A percentile compares a stretch with the other conserved stretches of the same genome.
phyloP scores from a whole-genome alignment of 1,140 invertebrate genomes.

The Thaumetopoea pityocampa region DNA sequence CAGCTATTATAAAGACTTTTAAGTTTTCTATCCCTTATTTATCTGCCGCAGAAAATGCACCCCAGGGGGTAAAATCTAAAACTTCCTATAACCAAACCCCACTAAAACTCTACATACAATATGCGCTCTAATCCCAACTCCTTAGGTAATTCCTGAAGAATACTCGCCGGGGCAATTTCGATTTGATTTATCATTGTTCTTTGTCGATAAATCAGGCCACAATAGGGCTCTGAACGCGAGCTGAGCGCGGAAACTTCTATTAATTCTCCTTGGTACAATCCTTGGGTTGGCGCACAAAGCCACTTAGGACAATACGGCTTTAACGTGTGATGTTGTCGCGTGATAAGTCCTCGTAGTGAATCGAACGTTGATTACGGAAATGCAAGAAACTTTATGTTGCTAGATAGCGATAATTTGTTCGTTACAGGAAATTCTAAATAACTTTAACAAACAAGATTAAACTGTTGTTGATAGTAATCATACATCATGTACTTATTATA shows the following conservation, averaged over 20 bases:
- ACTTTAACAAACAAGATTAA: too few relatives aligned
- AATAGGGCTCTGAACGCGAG: conserved; percentile 56
- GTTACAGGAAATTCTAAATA: too few relatives aligned
- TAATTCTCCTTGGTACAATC: conserved; percentile 66
- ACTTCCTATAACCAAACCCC: too few relatives aligned
- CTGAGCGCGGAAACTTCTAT: conserved; percentile 54
- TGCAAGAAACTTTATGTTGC: too few relatives aligned
- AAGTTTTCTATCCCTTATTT: too few relatives aligned
- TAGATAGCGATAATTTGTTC: too few relatives aligned
- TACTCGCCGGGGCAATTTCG: conserved; percentile 43
- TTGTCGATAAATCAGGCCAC: conserved; percentile 64
- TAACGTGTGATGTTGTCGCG: conserved; percentile 50
- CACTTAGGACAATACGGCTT: conserved; percentile 56
- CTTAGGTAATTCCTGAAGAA: conserved; percentile 22
- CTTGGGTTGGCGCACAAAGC: conserved; percentile 48
- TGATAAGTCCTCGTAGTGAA: conserved; percentile 25
- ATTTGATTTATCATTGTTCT: conserved; percentile 72
- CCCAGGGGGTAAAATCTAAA: too few relatives aligned
- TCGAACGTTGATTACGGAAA: conserved; percentile 19
- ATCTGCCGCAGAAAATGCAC: too few relatives aligned
- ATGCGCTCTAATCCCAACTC: conserved; percentile 3
- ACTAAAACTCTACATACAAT: too few relatives aligned
- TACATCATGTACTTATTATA: too few relatives aligned
- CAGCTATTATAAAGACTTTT: too few relatives aligned
- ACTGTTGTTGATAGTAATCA: too few relatives aligned